phyloP scores from a whole-genome alignment of 2,113 vertebrate species.

The Murina feae region DNA sequence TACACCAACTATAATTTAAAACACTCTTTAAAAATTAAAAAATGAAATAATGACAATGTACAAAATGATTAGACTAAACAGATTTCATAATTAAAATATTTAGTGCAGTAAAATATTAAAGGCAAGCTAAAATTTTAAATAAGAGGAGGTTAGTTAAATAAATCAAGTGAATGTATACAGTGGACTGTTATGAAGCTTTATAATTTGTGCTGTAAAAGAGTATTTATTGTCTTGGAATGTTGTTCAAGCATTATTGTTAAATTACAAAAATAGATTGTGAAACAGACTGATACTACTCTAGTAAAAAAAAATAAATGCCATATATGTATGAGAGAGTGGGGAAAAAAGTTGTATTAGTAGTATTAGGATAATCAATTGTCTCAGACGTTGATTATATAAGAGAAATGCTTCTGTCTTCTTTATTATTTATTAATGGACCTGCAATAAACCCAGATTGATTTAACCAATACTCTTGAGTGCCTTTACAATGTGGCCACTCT shows the following conservation, averaged over 20 bases:
- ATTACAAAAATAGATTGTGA: constrained; percentile 20
- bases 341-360: not conserved
- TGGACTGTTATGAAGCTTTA: not conserved
- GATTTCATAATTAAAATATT: constrained; percentile 23
- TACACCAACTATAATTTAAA: not conserved
- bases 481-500: not conserved
- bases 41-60: constrained; percentile 29
- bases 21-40: not conserved
- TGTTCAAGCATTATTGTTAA: constrained; percentile 23
- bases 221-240: constrained; percentile 18
- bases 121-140: constrained; percentile 20
- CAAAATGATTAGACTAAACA: not conserved
- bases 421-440: not conserved
- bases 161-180: not conserved
- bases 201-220: not conserved
- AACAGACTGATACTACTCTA: constrained; percentile 16
- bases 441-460: not conserved
- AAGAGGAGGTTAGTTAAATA: not conserved
- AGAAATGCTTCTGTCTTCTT: not conserved
- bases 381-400: not conserved
- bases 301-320: not conserved
- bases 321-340: not conserved
- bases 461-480: not conserved
- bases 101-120: constrained; percentile 34
- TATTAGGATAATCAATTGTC: not conserved